These are phyloP conservation scores for Falcunculus frontatus DNA, from an alignment of 2,113 vertebrate genomes.

Conservation along the genomic window DNA sequence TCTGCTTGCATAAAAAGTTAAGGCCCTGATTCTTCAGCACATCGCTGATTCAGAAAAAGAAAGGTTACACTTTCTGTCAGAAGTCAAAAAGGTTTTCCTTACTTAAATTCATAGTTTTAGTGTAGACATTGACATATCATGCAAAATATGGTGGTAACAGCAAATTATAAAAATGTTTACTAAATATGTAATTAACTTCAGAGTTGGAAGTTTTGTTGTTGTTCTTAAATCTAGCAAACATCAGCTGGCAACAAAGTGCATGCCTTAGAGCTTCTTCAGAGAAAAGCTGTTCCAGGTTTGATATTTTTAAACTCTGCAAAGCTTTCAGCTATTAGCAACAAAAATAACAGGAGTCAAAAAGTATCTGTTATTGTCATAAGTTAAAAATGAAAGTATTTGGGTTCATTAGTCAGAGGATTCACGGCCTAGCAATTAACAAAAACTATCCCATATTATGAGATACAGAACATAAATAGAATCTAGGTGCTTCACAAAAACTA, in stretches of 20 bases:
- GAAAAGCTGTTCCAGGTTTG: neutral
- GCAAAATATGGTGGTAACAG: neutral
- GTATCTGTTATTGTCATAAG: neutral
- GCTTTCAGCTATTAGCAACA: neutral
- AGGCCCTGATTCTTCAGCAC: neutral
- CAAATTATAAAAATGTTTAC: neutral
- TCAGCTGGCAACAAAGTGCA: neutral
- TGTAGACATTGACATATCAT: neutral
- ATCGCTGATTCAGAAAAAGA: neutral
- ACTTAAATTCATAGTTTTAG: neutral
- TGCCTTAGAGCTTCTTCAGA: neutral
- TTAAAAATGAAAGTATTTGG: neutral
- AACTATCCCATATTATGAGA: neutral
- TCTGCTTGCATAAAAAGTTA: neutral
- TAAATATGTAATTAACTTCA: neutral
- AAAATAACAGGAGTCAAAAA: neutral
- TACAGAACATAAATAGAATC: neutral
- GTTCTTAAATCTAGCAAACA: neutral
- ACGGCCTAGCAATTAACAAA: neutral
- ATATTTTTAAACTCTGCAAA: slow-evolving; percentile 1
- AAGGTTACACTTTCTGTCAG: neutral
- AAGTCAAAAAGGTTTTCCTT: neutral
- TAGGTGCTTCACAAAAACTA: neutral
- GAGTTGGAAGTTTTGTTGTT: neutral
- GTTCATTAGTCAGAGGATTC: neutral